Base-by-base conservation (phyloP, 2,888 invertebrate genomes). In the Periphyllus acericola region DNA sequence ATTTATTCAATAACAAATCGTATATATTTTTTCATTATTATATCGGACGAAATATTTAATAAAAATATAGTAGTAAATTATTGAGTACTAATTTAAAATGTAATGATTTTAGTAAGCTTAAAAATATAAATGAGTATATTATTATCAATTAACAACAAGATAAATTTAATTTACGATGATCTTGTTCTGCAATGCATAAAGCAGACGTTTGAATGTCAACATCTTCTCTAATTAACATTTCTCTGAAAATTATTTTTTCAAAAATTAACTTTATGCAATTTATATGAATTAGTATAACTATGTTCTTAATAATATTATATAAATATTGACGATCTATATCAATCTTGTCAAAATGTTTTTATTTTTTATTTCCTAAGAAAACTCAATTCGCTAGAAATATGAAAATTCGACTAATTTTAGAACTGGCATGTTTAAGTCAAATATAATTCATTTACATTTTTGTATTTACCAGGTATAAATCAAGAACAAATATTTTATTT, bases 141-240 rank as follows among this genome's bases (percentile, higher is more conserved):
- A 11, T 46, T 46, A 8, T n/a, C 25, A 66, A 46, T 87, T 60
- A 60, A 81, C 86, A 87, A 74, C 86, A 87, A 17, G 55, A 17
- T 17, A 71, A 21, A 19, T 74, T 21, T 2, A 86, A 79, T 79
- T 29, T 78, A n/a, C 32, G 32, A 79, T 68, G 68, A 34, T 89
- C 74, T 52, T 80, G 76, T 79, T 89, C 85, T 66, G 86, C 85
- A 21, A 90, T 71, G 55, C 90, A 90, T 32, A 91, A 89, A 36
- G 91, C 90, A 6, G 91, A 91, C 14, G 91, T 91, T 89, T 91
- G 90, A 36, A 92, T 90, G 89, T 92, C 92, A 19, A 91, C 91
- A 89, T 92, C 92, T 89, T 92, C 92, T 55, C 90, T 90, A 46
- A 90, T 90, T 86, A 91, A 90, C 92, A 92, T 92, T 90, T 92